Evolutionary conservation across 2,888 invertebrate species (phyloP), one percentile per base, ranked within the genome.

Genomic region (Drosophila cracens): DNA sequence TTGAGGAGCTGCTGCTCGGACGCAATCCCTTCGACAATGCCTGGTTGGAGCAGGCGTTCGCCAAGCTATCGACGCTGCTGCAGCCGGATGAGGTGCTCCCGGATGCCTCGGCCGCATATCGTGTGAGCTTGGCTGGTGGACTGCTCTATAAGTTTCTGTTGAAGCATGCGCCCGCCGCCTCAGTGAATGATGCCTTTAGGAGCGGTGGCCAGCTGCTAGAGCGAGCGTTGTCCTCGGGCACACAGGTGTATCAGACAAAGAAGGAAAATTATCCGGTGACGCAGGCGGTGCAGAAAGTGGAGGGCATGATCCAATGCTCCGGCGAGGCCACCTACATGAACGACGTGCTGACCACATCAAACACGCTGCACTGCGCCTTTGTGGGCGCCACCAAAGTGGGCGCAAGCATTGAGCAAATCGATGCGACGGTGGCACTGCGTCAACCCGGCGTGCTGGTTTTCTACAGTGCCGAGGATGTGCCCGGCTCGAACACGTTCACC

Each of bases 291-390:
- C 94, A 95, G 0, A 97, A 98, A 91, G 76, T 96, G 25, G 97
- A 97, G 93, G 96, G 96, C 2, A 91, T 95, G 33, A 94, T 95
- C 40, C 95, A 96, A 81, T 95, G 95, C 81, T 94, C 95, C 81
- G 98, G 98, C 3, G 97, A 97, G 91, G 96, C 97, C 0, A 94
- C 95, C 62, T 98, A 96, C 92, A 94, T 96, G 31, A 96, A 96
- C 90, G 98, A 98, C 91, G 93, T 96, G 33, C 95, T 96, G 21
- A 93, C 94, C 94, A 94, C 0, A 93, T 94, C 76, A 96, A 97
- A 84, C 29, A 93, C 94, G 96, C 0, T 93, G 81, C 88, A 91
- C 81, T 84, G 84, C 1, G 95, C 95, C 0, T 96, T 96, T 75
- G 91, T 94, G 70, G 93, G 91, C 57, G 96, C 95, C 1, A 94